Conservation (phyloP, 2,113 vertebrate genomes). For the Festucalex cinctus region DNA sequence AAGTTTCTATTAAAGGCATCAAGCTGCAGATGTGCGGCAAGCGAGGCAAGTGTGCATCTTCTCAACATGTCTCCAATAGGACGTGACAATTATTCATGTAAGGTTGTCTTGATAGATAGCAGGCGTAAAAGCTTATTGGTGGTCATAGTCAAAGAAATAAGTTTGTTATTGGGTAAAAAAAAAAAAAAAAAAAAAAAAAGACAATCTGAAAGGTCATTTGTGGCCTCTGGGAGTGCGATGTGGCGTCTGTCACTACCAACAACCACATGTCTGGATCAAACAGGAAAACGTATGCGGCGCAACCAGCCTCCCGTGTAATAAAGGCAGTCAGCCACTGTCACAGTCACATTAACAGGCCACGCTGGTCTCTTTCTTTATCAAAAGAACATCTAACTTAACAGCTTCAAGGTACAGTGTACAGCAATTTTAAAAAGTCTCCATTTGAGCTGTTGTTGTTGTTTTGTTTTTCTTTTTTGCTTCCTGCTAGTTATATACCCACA, state of each 20-base stretch:
- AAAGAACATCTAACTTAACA: constrained; percentile 7
- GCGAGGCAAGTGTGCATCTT: constrained; percentile 10
- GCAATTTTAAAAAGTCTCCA: no score
- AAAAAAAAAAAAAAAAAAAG: constrained; percentile 35
- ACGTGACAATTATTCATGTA: constrained; percentile 20
- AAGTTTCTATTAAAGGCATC: constrained; percentile 69
- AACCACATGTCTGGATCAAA: constrained; percentile 62
- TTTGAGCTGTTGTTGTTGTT: no score
- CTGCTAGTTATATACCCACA: no score
- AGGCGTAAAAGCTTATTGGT: constrained; percentile 52
- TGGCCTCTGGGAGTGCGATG: constrained; percentile 67
- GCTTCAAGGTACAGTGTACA: not conserved
- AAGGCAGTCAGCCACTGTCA: constrained; percentile 33
- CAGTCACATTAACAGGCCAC: constrained; percentile 24
- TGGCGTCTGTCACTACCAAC: constrained; percentile 64
- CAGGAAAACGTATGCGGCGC: constrained; percentile 50
- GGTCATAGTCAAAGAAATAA: constrained; percentile 63
- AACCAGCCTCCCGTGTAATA: constrained; percentile 40
- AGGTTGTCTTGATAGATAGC: constrained; percentile 70
- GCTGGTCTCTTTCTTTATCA: constrained; percentile 8
- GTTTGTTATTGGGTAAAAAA: constrained; percentile 43
- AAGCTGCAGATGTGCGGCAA: constrained; percentile 48
- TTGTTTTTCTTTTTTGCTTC: no score
- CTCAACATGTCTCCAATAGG: not conserved
- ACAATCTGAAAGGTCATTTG: constrained; percentile 68